phyloP scores from a whole-genome alignment of 2,888 invertebrate genomes.

The Heliconius charithonia region DNA sequence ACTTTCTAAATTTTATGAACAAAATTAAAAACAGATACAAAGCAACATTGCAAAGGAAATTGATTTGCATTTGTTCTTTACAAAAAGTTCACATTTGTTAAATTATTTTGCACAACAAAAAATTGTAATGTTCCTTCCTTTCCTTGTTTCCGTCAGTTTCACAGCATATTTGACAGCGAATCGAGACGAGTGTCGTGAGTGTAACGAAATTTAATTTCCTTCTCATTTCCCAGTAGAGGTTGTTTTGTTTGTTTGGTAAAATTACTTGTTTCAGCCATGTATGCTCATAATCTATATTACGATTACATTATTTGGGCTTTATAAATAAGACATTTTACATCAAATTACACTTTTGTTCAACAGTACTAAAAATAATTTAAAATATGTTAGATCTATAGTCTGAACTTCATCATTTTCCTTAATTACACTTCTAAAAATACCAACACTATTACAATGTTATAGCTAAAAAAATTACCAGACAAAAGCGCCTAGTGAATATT shows the following conservation, averaged over 20 bases:
- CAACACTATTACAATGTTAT: no score
- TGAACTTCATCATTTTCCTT: no score
- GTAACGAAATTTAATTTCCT: slow-evolving; percentile 67
- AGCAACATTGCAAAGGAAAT: background rate
- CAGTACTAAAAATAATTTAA: no score
- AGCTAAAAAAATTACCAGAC: no score
- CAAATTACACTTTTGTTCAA: background rate
- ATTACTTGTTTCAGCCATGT: slow-evolving; percentile 3
- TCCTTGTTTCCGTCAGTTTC: slow-evolving; percentile 30
- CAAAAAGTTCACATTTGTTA: slow-evolving; percentile 24
- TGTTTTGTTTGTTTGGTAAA: slow-evolving; percentile 46
- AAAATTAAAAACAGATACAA: no score
- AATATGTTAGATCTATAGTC: no score
- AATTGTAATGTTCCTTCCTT: slow-evolving; percentile 24
- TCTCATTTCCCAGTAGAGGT: slow-evolving; percentile 60
- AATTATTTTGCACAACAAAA: slow-evolving; percentile 19
- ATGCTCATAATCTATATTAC: background rate
- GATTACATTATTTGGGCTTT: background rate
- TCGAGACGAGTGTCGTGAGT: slow-evolving; percentile 34
- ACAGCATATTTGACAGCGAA: slow-evolving; percentile 26
- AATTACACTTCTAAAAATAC: no score
- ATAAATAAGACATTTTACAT: background rate
- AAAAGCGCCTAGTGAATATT: background rate
- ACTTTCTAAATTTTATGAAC: no score
- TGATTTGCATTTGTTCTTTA: slow-evolving; percentile 34